Evolutionary conservation across 2,888 invertebrate genomes (phyloP), one percentile per base, ranked within the genome.

Genomic region (Agriopis marginaria): DNA sequence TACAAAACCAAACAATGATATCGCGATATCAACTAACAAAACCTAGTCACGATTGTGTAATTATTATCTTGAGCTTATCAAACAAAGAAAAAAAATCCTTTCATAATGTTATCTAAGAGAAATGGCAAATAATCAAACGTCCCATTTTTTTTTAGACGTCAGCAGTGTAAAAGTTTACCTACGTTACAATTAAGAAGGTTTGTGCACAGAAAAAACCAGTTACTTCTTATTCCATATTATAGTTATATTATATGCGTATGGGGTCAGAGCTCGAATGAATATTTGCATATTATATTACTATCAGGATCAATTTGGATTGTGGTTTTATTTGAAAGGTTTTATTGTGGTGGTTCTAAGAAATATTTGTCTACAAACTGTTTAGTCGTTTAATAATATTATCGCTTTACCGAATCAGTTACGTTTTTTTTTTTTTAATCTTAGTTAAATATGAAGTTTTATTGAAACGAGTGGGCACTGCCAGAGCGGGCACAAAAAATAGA

Each of bases 101-200:
- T 42, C n/a, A 55, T 17, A 56, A 17, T 56, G 17, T 14, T 56
- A 56, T 44, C 56, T 17, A 54, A 51, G 23, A 51, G 10, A 51
- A 51, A 56, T 14, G 14, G 17, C 17, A 42, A 44, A 56, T 11
- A 17, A 44, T 55, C 42, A 10, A 40, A 44, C 14, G 40, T 56
- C 17, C 42, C n/a, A 42, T 7, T 10, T 44, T 7, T 42, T 11
- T 39, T 40, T 42, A 9, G 23, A 42, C 14, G 42, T 44, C 14
- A n/a, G n/a, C 8, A n/a, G 7, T n/a, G n/a, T n/a, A n/a, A 47
- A 12, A 3, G 14, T 47, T 47, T 32, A 32, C 32, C 32, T 32
- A 32, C 32, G 32, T 3, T 32, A 4, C 3, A 32, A 32, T 32
- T 0, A 32, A 32, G 32, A 32, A 3, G 11, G 10, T 45, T 12